phyloP scores from a whole-genome alignment of 2,888 invertebrate genomes.

The Leptothorax acervorum region DNA sequence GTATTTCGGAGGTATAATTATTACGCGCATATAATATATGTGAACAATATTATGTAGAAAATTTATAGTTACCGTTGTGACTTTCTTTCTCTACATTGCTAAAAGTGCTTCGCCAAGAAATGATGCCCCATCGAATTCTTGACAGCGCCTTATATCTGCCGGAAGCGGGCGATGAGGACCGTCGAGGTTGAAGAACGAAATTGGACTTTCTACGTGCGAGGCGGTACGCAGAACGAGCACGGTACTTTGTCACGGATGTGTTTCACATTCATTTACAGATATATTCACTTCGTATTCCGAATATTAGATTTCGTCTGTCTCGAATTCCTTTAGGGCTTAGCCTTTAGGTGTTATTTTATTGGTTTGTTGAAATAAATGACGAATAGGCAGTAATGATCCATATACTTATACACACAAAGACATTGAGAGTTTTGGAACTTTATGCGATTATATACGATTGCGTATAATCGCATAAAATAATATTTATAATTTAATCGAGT shows the following conservation, averaged over 20 bases:
- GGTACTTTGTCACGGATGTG: constrained; percentile 41
- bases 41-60: background rate
- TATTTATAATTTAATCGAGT: background rate
- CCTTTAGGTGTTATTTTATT: background rate
- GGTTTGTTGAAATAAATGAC: background rate
- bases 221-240: constrained; percentile 15
- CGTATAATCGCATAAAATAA: background rate
- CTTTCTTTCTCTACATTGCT: constrained; percentile 3
- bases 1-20: constrained; percentile 31
- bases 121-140: constrained; percentile 51
- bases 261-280: constrained; percentile 49
- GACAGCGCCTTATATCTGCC: constrained; percentile 44
- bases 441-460: background rate
- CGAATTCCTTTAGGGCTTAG: no score
- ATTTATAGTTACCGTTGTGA: background rate
- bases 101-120: constrained; percentile 38
- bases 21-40: background rate
- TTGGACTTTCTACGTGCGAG: constrained; percentile 43
- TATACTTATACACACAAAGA: background rate
- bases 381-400: background rate
- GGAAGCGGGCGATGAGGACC: constrained; percentile 45
- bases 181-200: constrained; percentile 52
- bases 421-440: background rate
- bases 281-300: background rate
- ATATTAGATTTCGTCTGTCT: constrained; percentile 8